Conservation (phyloP, 1,140 invertebrate genomes). For the Plectrocnemia conspersa region DNA sequence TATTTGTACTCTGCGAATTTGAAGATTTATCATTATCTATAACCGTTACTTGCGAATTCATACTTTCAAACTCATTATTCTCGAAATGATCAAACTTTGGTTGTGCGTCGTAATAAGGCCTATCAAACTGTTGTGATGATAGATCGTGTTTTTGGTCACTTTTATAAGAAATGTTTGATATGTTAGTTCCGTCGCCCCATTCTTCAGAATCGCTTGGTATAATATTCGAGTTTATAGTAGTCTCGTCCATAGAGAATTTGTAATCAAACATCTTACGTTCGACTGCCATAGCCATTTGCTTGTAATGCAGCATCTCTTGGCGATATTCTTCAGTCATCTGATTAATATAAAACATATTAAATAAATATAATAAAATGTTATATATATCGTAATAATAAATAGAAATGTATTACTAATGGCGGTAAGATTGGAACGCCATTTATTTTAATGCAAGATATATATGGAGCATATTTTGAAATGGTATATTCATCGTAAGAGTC, state of each 20-base stretch:
- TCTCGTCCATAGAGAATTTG: constrained; percentile 31
- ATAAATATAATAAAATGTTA: constrained; percentile 19
- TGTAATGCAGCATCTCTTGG: constrained; percentile 61
- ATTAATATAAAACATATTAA: too few species aligned
- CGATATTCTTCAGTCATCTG: constrained; percentile 57
- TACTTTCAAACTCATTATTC: constrained; percentile 29
- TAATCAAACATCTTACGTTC: constrained; percentile 49
- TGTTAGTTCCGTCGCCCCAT: constrained; percentile 26
- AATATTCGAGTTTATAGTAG: constrained; percentile 24
- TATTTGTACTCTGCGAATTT: too few species aligned
- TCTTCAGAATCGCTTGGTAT: constrained; percentile 30
- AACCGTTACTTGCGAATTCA: constrained; percentile 33
- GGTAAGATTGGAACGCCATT: constrained; percentile 59
- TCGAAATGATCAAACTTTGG: not conserved
- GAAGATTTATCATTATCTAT: constrained; percentile 20
- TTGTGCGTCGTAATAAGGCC: too few species aligned
- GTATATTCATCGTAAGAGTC: constrained; percentile 36
- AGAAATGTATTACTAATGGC: constrained; percentile 55
- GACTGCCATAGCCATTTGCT: constrained; percentile 55
- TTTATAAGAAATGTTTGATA: constrained; percentile 21
- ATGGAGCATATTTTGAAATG: constrained; percentile 43
- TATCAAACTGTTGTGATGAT: too few species aligned
- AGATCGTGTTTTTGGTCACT: too few species aligned
- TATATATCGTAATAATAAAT: constrained; percentile 20
- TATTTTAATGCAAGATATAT: constrained; percentile 58